Evolutionary conservation across 2,888 invertebrate species (phyloP), one percentile per base, ranked within the genome.

Genomic region (Ametastegia equiseti): DNA sequence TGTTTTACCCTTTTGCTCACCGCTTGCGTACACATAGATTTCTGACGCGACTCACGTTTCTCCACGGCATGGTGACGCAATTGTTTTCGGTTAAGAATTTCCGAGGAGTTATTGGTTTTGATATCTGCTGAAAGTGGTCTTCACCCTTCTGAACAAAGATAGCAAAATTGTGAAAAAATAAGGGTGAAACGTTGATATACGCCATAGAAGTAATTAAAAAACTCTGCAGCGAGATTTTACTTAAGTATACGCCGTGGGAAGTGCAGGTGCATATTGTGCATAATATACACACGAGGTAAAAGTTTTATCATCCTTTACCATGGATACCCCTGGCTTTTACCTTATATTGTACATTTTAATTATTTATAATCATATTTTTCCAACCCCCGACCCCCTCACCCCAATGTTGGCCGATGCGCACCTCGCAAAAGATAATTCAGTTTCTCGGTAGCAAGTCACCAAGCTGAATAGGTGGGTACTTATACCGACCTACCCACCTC

Each of bases 21-120:
- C n/a, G n/a, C n/a, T n/a, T 30, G 63, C 63, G 33, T 63, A 30
- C 67, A 19, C 6, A 63, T 27, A 67, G 39, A 67, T 67, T 67
- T 75, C 27, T 19, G 33, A 75, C 75, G 30, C 75, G 30, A 9
- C 54, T 75, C 75, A 75, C 75, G 75, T 75, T n/a, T 33, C 42
- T 45, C 78, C 13, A 39, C n/a, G n/a, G n/a, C n/a, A n/a, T n/a
- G n/a, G 36, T 63, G 30, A 78, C 63, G 78, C 60, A 23, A 78
- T 78, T 78, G 60, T 78, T 78, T 78, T 78, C 78, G 60, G 33
- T 27, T 27, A 54, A 50, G 75, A 75, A 75, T 75, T 75, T 23
- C 13, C 71, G 45, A 54, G 75, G 50, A 36, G 54, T 54, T 33
- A 39, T 0, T 4, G 50, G 13, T 71, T 47, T 47, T 30, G 23